phyloP scores from a whole-genome alignment of 2,113 vertebrate genomes.

The Rhizomys pruinosus region DNA sequence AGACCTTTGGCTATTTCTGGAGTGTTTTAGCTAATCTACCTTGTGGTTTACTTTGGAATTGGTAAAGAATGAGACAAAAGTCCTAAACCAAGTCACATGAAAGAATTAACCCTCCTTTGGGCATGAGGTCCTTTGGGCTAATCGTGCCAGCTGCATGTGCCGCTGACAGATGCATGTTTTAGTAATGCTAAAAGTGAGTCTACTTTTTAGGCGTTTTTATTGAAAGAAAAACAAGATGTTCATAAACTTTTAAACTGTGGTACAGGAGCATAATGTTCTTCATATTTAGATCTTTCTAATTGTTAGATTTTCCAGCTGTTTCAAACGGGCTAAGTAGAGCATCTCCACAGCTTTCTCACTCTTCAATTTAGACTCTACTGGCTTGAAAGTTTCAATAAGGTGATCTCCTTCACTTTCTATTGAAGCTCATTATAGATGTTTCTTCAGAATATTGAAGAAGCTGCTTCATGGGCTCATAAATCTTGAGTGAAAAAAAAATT shows the following conservation, averaged over 20 bases:
- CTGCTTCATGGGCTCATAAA: not conserved
- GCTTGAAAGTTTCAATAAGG: constrained; percentile 28
- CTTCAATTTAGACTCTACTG: not conserved
- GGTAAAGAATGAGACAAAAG: constrained; percentile 71
- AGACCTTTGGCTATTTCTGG: constrained; percentile 45
- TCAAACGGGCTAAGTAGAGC: constrained; percentile 8
- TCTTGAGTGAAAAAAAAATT: not conserved
- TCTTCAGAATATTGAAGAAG: constrained; percentile 40
- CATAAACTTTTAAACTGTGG: constrained; percentile 10
- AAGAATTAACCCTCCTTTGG: constrained; percentile 46
- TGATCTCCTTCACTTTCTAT: constrained; percentile 31
- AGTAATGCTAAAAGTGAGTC: constrained; percentile 15
- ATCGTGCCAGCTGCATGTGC: not conserved
- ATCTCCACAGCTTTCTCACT: not conserved
- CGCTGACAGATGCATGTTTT: not conserved
- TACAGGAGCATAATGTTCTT: not conserved
- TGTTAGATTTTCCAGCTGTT: not conserved
- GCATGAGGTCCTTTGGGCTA: not conserved
- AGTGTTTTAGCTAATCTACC: constrained; percentile 53
- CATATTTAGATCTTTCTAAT: constrained; percentile 16
- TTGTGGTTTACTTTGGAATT: constrained; percentile 74
- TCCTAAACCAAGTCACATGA: constrained; percentile 55
- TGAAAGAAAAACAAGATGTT: not conserved
- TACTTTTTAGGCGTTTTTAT: not conserved
- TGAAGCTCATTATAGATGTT: constrained; percentile 44